phyloP scores from a whole-genome alignment of 2,113 vertebrate genomes.

The Macroglossus sobrinus region DNA sequence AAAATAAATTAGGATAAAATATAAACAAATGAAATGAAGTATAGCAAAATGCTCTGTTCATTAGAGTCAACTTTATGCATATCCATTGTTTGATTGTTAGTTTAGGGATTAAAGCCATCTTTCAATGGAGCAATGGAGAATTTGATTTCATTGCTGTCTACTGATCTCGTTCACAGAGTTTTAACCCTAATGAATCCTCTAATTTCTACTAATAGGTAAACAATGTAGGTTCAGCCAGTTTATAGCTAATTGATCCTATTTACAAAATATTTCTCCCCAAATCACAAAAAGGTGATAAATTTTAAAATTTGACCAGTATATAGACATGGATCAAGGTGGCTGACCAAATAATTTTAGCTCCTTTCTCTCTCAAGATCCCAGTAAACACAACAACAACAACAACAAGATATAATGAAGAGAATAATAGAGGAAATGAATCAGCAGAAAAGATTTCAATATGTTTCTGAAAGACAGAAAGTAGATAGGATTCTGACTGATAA shows the following conservation, averaged over 20 bases:
- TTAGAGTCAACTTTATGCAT: conserved; percentile 42
- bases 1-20: conserved; percentile 61
- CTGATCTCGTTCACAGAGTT: conserved; percentile 14
- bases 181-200: conserved; percentile 12
- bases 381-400: conserved; percentile 30
- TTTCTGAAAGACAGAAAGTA: conserved; percentile 35
- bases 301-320: conserved; percentile 31
- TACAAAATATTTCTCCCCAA: conserved; percentile 10
- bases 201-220: conserved; percentile 35
- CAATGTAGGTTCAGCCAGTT: conserved; percentile 10
- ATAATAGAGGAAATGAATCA: neutral
- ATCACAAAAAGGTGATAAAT: neutral
- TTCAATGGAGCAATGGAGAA: conserved; percentile 33
- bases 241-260: neutral
- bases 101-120: conserved; percentile 15
- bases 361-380: neutral
- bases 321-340: neutral
- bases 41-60: conserved; percentile 36
- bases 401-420: neutral
- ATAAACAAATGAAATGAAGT: conserved; percentile 59
- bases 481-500: neutral
- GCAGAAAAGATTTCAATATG: neutral
- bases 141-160: neutral
- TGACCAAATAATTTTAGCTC: neutral
- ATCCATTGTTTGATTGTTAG: conserved; percentile 12